A percentile compares a stretch with the other conserved stretches of the same genome.
phyloP scores from a whole-genome alignment of 30 jellyfish, hydroid and myxozoan genomes.

The Mastigias papua region DNA sequence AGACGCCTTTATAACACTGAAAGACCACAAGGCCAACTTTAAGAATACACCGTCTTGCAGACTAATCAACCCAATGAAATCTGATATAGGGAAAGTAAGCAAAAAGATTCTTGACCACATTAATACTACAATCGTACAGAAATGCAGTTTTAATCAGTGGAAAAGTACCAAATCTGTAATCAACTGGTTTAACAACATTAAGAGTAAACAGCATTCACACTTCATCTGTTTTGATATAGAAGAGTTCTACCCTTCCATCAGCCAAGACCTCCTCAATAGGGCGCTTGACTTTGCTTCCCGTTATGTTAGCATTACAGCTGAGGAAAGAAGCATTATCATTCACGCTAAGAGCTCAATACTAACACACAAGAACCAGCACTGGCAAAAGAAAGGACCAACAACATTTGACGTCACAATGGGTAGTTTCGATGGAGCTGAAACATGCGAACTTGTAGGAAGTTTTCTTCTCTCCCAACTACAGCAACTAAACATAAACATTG shows the following conservation, averaged over 20 bases:
- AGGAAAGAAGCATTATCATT: neutral
- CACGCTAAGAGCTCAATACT: neutral
- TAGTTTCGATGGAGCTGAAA: too few species aligned
- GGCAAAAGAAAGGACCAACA: too few species aligned
- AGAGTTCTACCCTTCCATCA: slow-evolving; percentile 7
- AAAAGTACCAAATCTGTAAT: slow-evolving; percentile 31
- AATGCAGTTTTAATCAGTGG: slow-evolving; percentile 14
- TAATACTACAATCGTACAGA: neutral
- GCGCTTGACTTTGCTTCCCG: slow-evolving; percentile 7
- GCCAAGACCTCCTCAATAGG: slow-evolving; percentile 11
- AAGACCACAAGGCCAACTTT: slow-evolving; percentile 71
- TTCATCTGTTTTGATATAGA: slow-evolving; percentile 22
- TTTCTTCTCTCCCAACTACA: too few species aligned
- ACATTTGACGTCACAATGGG: too few species aligned
- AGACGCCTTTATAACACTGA: slow-evolving; percentile 62
- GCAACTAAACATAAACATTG: too few species aligned
- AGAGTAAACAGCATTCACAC: neutral
- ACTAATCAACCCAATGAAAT: slow-evolving; percentile 64
- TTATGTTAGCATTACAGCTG: neutral
- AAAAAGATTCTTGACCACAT: slow-evolving; percentile 42
- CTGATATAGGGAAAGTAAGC: slow-evolving; percentile 69
- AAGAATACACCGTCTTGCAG: slow-evolving; percentile 49
- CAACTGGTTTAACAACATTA: slow-evolving; percentile 33
- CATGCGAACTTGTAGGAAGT: too few species aligned
- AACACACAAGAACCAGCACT: too few species aligned